Base-by-base conservation (phyloP, 1,140 invertebrate species). In the Steinernema feltiae region DNA sequence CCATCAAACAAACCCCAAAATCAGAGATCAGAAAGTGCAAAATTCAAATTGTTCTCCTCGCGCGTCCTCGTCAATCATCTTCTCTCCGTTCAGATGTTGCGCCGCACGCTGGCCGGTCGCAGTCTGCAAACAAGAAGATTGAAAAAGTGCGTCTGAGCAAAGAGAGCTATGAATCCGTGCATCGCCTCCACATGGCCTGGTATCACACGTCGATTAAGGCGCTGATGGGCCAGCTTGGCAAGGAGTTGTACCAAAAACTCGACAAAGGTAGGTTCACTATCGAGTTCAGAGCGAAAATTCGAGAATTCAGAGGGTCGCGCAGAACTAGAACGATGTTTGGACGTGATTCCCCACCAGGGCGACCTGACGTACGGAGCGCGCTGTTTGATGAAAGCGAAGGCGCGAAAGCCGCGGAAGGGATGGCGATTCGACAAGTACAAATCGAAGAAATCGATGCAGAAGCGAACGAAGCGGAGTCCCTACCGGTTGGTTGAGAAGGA, bases 221-320 rank as follows among this genome's bases (percentile, higher is more conserved):
- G 17, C 48, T 74, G 15, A 74, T 74, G 73, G 73, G 73, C 30
- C 73, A 74, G 48, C 48, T 74, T 15, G 73, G 73, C n/a, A 72
- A 71, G 48, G 73, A 74, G 30, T 29, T 74, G 1, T 74, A 69
- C 48, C 30, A 32, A 48, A 74, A 74, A 27, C 48, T 74, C 1
- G 48, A 74, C 30, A 74, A 32, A 71, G 73, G 73, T 74, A 18
- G 1, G 73, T 3, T 70, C 1, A 12, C n/a, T 29, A n/a, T 31
- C 17, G 30, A 71, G 15, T 71, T 32, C 24, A 63, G 24, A 15
- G 24, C 7, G 53, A 3, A 63, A 63, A 27, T 15, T 63, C 24
- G 2, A 63, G 24, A n/a, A 7, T 63, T 27, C 24, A 63, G 53
- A 63, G 24, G 53, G 53, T 7, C 53, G 24, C 2, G 53, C 12